These are phyloP conservation scores for Octodonta nipae DNA, from an alignment of 2,888 invertebrate genomes.

Conservation along the genomic window DNA sequence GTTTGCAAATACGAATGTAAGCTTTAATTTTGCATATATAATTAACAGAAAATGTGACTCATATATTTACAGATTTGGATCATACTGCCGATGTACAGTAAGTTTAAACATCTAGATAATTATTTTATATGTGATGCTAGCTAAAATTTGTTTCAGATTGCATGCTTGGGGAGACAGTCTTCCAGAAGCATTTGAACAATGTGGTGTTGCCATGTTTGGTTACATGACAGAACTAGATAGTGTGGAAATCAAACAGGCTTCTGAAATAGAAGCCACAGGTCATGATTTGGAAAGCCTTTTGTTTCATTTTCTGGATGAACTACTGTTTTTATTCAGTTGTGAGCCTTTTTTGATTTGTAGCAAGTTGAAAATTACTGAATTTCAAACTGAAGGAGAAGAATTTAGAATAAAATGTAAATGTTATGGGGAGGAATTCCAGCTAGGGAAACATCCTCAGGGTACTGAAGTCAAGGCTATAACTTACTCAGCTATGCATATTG, in stretches of 20 bases:
- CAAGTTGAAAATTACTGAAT: conserved; percentile 76
- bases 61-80: conserved; percentile 65
- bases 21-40: conserved; percentile 22
- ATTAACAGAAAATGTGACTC: conserved; percentile 6
- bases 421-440: conserved; percentile 87
- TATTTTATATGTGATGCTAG: not conserved
- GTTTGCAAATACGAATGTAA: conserved; percentile 72
- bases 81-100: conserved; percentile 99
- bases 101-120: conserved; percentile 32
- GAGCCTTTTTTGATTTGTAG: conserved; percentile 81
- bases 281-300: conserved; percentile 79
- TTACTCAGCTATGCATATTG: conserved; percentile 95
- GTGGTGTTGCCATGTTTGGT: conserved; percentile 90
- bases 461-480: conserved; percentile 98
- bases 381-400: conserved; percentile 50
- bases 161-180: conserved; percentile 85
- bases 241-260: conserved; percentile 66
- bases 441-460: conserved; percentile 91
- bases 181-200: conserved; percentile 86
- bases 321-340: conserved; percentile 80
- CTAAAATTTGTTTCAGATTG: conserved; percentile 42
- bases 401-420: conserved; percentile 68
- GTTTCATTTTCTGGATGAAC: conserved; percentile 87
- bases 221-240: conserved; percentile 89
- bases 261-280: conserved; percentile 75